These are phyloP conservation scores for Morpho achilles DNA, from an alignment of 2,888 invertebrate genomes.

Conservation along the genomic window DNA sequence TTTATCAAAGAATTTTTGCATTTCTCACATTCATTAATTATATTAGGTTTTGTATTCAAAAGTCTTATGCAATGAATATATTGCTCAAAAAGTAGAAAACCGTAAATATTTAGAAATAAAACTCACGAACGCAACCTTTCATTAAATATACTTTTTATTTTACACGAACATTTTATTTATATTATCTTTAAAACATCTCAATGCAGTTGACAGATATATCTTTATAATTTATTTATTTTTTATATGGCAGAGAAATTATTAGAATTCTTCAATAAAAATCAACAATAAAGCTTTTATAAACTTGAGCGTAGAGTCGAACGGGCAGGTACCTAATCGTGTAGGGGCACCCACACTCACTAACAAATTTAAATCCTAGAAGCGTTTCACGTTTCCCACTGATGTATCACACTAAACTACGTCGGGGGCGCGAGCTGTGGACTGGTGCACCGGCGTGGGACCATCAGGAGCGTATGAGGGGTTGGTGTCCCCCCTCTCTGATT, in stretches of 20 bases:
- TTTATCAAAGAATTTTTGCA: too few species aligned
- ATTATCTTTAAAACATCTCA: constrained; percentile 54
- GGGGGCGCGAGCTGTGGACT: constrained; percentile 38
- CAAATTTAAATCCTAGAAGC: constrained; percentile 71
- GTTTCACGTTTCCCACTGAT: constrained; percentile 73
- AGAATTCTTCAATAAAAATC: constrained; percentile 63
- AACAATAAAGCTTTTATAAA: constrained; percentile 76
- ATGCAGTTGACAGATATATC: constrained; percentile 55
- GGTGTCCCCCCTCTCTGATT: constrained; percentile 59
- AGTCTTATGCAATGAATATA: too few species aligned
- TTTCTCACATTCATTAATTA: not conserved
- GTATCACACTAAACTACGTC: constrained; percentile 58
- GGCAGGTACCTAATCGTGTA: constrained; percentile 69
- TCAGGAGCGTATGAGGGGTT: constrained; percentile 73
- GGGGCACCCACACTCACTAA: constrained; percentile 66
- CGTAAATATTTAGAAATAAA: not conserved
- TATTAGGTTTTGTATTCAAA: too few species aligned
- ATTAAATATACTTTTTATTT: constrained; percentile 45
- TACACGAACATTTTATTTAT: constrained; percentile 66
- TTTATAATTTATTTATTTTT: constrained; percentile 45
- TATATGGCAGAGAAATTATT: constrained; percentile 66
- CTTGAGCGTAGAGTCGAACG: constrained; percentile 72
- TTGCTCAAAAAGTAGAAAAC: too few species aligned
- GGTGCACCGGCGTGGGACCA: constrained; percentile 66
- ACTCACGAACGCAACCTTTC: constrained; percentile 5